phyloP scores from a whole-genome alignment of 2,797 vertebrate genomes.

The Chaetophractus vellerosus region DNA sequence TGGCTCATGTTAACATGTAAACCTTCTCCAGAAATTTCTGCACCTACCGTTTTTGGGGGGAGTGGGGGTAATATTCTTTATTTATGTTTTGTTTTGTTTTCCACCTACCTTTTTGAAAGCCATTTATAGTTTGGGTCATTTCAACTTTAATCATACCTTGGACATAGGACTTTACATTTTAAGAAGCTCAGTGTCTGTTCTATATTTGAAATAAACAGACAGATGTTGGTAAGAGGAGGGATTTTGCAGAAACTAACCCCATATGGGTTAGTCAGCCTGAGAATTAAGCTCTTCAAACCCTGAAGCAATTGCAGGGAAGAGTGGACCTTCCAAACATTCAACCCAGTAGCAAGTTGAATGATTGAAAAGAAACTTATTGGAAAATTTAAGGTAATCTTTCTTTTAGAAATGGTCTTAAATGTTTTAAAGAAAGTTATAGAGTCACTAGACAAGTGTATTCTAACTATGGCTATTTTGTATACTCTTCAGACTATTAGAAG shows the following conservation, averaged over 20 bases:
- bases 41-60: neutral
- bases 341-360: conserved; percentile 66
- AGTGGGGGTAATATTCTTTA: too few relatives aligned
- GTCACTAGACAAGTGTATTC: neutral
- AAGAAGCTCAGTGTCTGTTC: conserved; percentile 82
- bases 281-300: conserved; percentile 85
- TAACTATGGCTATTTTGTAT: conserved; percentile 69
- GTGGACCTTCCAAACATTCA: conserved; percentile 74
- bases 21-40: neutral
- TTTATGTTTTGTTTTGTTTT: too few relatives aligned
- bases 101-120: neutral
- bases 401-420: conserved; percentile 25
- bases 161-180: conserved; percentile 70
- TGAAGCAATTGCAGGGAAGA: conserved; percentile 82
- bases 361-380: conserved; percentile 72
- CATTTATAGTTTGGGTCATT: neutral
- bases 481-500: conserved; percentile 3
- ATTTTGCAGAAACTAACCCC: conserved; percentile 81
- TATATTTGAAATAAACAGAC: conserved; percentile 86
- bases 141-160: conserved; percentile 10
- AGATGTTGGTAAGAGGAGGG: conserved; percentile 89
- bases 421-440: conserved; percentile 24
- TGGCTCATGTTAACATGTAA: neutral
- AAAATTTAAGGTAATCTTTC: conserved; percentile 85
- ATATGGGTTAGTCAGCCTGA: conserved; percentile 80